Conservation (phyloP, 2,888 invertebrate genomes). For the Cinara cedri region DNA sequence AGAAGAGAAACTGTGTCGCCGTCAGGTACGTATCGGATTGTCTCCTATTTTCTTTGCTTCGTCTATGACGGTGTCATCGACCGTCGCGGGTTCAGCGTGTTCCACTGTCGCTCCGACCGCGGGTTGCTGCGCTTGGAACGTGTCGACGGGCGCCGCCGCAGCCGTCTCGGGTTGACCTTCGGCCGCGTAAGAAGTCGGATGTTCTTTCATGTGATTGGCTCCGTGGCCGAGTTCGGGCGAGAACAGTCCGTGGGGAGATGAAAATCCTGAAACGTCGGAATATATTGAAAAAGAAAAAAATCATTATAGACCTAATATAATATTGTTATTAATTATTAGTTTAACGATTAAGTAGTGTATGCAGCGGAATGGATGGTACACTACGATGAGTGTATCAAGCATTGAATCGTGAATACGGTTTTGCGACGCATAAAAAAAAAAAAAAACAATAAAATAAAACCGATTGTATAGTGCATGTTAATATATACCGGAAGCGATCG, state of each 20-base stretch:
- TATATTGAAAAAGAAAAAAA: no score
- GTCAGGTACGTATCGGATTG: background rate
- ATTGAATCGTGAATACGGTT: no score
- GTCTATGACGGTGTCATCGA: constrained; percentile 19
- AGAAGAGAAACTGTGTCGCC: background rate
- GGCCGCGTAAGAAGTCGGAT: constrained; percentile 13
- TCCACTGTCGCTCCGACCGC: background rate
- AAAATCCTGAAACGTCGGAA: no score
- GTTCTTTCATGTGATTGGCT: constrained; percentile 8
- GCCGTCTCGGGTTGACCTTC: constrained; percentile 20
- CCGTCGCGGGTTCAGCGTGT: constrained; percentile 16
- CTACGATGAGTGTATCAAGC: background rate
- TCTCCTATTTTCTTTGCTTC: constrained; percentile 29
- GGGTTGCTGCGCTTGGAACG: constrained; percentile 31
- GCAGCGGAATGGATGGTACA: background rate
- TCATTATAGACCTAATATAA: no score
- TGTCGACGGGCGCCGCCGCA: background rate
- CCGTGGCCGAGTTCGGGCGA: constrained; percentile 21
- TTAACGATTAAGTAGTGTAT: no score
- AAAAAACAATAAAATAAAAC: background rate
- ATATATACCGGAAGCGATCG: constrained; percentile 32
- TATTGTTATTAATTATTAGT: no score
- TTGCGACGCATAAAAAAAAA: background rate
- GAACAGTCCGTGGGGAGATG: constrained; percentile 26
- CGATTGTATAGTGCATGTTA: constrained; percentile 1